Percentiles rank a stretch among this genome's conserved stretches.
Evolutionary conservation across 1,140 invertebrate species (phyloP).

Genomic region (Episyrphus balteatus): DNA sequence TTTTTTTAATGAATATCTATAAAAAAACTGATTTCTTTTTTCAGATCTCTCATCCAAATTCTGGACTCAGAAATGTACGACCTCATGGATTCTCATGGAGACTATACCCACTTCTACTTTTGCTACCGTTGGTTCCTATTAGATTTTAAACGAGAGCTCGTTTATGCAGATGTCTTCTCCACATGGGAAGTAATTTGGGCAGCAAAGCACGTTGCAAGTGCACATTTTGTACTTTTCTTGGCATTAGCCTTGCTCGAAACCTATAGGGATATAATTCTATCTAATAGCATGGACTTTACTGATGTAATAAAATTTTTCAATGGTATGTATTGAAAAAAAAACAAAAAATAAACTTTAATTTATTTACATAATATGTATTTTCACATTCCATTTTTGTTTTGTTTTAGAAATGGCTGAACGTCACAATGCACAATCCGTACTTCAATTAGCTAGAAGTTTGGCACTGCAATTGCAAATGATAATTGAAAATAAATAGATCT

Average conservation of each 20-base stretch:
- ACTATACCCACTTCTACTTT: slow-evolving; percentile 96
- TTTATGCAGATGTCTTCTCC: slow-evolving; percentile 85
- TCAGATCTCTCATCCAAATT: slow-evolving; percentile 67
- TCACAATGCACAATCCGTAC: slow-evolving; percentile 73
- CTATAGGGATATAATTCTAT: slow-evolving; percentile 86
- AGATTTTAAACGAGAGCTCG: slow-evolving; percentile 68
- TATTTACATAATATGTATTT: background rate
- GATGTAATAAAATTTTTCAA: slow-evolving; percentile 98
- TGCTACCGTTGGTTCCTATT: slow-evolving; percentile 85
- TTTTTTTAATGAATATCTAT: too few relatives aligned
- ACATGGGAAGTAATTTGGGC: slow-evolving; percentile 96
- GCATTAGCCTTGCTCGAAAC: slow-evolving; percentile 83
- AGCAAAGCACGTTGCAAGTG: slow-evolving; percentile 73
- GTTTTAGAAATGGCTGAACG: slow-evolving; percentile 88
- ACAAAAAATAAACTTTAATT: background rate
- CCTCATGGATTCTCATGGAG: slow-evolving; percentile 86
- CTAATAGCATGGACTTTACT: slow-evolving; percentile 94
- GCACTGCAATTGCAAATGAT: slow-evolving; percentile 79
- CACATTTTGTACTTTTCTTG: slow-evolving; percentile 86
- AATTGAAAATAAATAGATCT: slow-evolving; percentile 72
- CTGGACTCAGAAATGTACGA: slow-evolving; percentile 89
- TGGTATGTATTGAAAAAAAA: slow-evolving; percentile 45
- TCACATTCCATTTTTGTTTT: slow-evolving; percentile 13
- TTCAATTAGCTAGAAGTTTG: slow-evolving; percentile 69
- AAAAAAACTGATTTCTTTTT: too few relatives aligned